Evolutionary conservation across 92 coral and sea anemone species (phyloP), one percentile per base, ranked within the genome.

Genomic region (Galaxea fascicularis): DNA sequence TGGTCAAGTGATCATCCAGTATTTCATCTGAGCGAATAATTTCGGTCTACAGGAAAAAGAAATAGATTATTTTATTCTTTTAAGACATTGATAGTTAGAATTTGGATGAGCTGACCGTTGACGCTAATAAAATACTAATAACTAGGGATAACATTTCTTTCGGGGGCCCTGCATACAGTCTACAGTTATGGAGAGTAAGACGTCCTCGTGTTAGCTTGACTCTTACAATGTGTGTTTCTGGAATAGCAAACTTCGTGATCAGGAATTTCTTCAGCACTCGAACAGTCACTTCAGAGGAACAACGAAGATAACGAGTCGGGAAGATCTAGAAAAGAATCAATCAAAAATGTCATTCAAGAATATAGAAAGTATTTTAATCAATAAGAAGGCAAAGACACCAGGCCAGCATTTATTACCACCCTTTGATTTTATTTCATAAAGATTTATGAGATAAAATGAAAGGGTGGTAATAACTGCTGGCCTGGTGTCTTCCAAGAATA

Each of bases 21-120:
- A 94, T 89, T 79, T 94, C 98, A 39, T 92, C 98, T 39, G 95
- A 82, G 46, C 98, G 98, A 18, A 91, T 78, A n/a, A 94, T 85
- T 73, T 94, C 95, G n/a, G 88, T 92, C 98, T 94, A 71, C 22
- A 45, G 30, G 24, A 35, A 24, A 17, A 3, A n/a, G n/a, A 39
- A 31, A 14, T 26, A 7, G 30, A 30, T 12, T 4, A 73, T 46
- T 14, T 1, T 3, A 25, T 4, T 8, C 53, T 35, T 35, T 35
- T 35, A 35, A 35, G 17, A 49, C 54, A 49, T 49, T 49, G 54
- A 49, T 0, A 49, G n/a, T n/a, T 10, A 0, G 17, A 10, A 49
- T 3, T 49, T 49, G 15, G 1, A 49, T 1, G 1, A 10, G 17
- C 4, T n/a, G n/a, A n/a, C n/a, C 54, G 54, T 10, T 10, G 0